phyloP scores from a whole-genome alignment of 2,113 vertebrate genomes.

The Centropus unirufus region DNA sequence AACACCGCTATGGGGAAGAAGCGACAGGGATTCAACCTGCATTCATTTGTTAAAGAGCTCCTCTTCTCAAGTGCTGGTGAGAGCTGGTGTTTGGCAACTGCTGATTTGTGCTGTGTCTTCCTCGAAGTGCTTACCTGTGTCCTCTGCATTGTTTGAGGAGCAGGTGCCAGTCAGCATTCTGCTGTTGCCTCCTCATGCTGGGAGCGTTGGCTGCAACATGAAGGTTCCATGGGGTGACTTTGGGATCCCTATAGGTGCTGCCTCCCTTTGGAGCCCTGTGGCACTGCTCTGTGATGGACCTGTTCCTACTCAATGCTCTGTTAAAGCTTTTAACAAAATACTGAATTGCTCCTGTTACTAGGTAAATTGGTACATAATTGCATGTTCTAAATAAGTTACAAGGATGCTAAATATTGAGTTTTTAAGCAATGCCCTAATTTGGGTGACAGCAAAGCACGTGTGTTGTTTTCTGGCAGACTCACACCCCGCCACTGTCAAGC shows the following conservation, averaged over 20 bases:
- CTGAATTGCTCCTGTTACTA: background rate
- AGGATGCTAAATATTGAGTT: background rate
- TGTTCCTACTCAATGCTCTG: background rate
- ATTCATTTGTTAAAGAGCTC: background rate
- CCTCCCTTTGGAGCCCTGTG: background rate
- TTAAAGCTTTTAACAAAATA: background rate
- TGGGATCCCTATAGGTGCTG: background rate
- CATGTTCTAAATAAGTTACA: background rate
- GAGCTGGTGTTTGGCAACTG: background rate
- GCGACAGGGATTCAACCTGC: background rate
- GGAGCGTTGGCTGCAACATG: background rate
- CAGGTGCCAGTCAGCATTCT: background rate
- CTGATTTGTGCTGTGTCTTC: background rate
- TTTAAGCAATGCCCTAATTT: background rate
- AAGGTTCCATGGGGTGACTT: background rate
- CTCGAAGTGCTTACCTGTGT: background rate
- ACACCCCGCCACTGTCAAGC: background rate
- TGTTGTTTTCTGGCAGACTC: background rate
- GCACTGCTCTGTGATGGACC: background rate
- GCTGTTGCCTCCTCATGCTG: background rate
- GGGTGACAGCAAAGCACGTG: background rate
- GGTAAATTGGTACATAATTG: background rate
- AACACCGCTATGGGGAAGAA: background rate
- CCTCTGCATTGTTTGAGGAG: background rate
- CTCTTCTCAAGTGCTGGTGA: background rate